Evolutionary conservation across 2,888 invertebrate genomes (phyloP).

Genomic region (Dolichopus griseipennis): DNA sequence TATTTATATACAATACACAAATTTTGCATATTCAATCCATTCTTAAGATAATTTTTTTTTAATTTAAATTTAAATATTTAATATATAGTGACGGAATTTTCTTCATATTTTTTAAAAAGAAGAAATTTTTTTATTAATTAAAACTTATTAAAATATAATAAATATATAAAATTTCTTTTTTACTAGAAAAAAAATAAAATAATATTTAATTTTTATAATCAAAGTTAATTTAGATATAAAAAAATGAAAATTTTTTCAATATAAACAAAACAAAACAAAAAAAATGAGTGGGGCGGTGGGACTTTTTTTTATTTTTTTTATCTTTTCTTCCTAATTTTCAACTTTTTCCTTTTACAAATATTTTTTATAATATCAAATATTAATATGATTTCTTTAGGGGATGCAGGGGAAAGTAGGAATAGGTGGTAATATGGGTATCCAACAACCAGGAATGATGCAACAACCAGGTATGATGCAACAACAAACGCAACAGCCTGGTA

Average conservation of each 20-base stretch:
- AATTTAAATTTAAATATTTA: not conserved
- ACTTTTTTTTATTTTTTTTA: conserved; percentile 13
- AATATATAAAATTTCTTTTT: too few species aligned
- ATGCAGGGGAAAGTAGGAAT: conserved; percentile 50
- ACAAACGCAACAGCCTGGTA: conserved; percentile 25
- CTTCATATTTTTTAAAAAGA: not conserved
- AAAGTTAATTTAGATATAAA: too few species aligned
- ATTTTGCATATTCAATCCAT: conserved; percentile 12
- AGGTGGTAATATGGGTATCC: conserved; percentile 44
- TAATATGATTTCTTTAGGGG: conserved; percentile 42
- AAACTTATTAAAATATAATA: not conserved
- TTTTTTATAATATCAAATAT: not conserved
- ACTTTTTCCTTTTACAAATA: not conserved
- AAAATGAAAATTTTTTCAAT: not conserved
- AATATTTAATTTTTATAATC: too few species aligned
- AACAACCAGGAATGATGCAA: conserved; percentile 29
- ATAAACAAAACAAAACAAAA: not conserved
- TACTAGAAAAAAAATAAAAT: too few species aligned
- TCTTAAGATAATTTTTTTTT: not conserved
- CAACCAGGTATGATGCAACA: conserved; percentile 26
- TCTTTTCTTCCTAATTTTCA: not conserved
- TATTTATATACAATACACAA: not conserved
- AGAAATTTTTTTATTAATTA: not conserved
- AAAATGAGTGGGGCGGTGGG: conserved; percentile 24
- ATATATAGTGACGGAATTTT: not conserved